These are phyloP conservation scores for Liopterus haemorrhoidalis DNA, from an alignment of 2,888 invertebrate genomes.

Conservation along the genomic window DNA sequence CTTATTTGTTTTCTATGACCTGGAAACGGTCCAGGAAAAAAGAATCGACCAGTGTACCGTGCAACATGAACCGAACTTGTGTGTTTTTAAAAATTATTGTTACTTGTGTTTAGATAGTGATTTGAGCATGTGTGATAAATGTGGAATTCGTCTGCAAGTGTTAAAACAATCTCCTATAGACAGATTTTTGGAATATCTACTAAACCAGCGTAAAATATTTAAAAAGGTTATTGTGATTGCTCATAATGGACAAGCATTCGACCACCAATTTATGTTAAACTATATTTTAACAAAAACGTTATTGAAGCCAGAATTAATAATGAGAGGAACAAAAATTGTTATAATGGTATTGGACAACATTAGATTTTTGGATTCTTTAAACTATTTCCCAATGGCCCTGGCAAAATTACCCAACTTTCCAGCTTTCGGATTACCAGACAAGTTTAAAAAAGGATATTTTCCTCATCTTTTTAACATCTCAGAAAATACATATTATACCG, in stretches of 20 bases:
- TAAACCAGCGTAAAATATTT: slow-evolving; percentile 3
- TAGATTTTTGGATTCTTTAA: slow-evolving; percentile 31
- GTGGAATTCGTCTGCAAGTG: no score
- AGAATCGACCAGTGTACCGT: background rate
- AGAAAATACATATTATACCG: slow-evolving; percentile 30
- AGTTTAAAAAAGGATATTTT: slow-evolving; percentile 30
- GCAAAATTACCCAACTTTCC: slow-evolving; percentile 30
- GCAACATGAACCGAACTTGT: slow-evolving; percentile 23
- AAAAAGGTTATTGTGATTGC: slow-evolving; percentile 13
- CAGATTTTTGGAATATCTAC: slow-evolving; percentile 9
- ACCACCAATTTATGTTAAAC: slow-evolving; percentile 18
- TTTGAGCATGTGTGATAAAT: no score
- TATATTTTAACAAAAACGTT: slow-evolving; percentile 7
- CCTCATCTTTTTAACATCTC: slow-evolving; percentile 32
- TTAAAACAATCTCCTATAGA: slow-evolving; percentile 2
- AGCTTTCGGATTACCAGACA: slow-evolving; percentile 30
- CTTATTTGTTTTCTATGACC: slow-evolving; percentile 25
- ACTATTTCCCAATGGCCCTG: slow-evolving; percentile 34
- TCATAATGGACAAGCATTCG: slow-evolving; percentile 20
- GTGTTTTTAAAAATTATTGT: slow-evolving; percentile 22
- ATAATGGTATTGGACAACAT: slow-evolving; percentile 17
- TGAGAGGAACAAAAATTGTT: slow-evolving; percentile 16
- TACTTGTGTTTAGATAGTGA: no score
- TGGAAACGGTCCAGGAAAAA: slow-evolving; percentile 21
- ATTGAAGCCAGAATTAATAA: slow-evolving; percentile 25